Conservation (phyloP, 2,113 vertebrate species). For the Pao palembangensis region DNA sequence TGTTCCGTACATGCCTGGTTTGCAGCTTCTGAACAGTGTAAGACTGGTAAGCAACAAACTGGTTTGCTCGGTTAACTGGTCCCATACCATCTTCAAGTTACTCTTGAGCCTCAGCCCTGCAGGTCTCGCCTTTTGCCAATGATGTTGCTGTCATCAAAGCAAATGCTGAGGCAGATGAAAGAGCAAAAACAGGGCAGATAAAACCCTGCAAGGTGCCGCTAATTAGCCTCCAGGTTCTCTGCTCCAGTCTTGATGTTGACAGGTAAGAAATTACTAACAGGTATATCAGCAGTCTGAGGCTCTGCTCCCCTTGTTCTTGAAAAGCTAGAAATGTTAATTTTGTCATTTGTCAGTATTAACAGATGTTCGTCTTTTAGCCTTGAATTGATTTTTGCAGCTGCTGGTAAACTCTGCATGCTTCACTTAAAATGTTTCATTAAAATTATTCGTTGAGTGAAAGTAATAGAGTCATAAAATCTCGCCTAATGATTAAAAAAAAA, state of each 20-base stretch:
- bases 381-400: background rate
- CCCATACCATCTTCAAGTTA: no score
- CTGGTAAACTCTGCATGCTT: constrained; percentile 1
- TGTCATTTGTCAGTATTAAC: background rate
- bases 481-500: no score
- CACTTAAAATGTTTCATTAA: background rate
- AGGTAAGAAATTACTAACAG: background rate
- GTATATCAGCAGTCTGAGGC: background rate
- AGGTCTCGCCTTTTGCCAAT: no score
- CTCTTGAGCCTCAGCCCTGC: no score
- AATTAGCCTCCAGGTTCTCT: background rate
- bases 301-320: background rate
- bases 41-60: no score
- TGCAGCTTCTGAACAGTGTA: no score
- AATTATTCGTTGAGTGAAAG: background rate
- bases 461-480: background rate
- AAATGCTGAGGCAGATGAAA: background rate
- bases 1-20: no score
- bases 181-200: background rate
- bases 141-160: constrained; percentile 18
- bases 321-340: background rate
- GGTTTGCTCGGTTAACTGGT: no score
- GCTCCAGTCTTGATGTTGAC: background rate
- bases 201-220: constrained; percentile 12
- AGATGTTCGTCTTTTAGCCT: background rate